phyloP scores from a whole-genome alignment of 2,888 invertebrate genomes.

The Lypha dubia region DNA sequence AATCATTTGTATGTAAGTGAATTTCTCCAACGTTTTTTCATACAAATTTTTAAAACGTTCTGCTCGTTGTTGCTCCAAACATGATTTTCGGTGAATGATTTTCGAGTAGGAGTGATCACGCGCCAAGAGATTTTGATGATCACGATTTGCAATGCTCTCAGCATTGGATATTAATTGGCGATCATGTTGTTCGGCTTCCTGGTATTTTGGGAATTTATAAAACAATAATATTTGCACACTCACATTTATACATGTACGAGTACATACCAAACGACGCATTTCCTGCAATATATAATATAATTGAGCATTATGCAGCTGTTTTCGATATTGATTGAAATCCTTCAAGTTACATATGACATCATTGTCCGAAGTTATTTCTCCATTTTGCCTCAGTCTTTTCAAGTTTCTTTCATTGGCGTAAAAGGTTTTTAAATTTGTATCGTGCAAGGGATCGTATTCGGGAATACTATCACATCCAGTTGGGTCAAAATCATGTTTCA shows the following conservation, averaged over 20 bases:
- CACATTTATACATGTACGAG: neutral
- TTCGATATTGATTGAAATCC: conserved; percentile 87
- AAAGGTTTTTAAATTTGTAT: conserved; percentile 85
- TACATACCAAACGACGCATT: conserved; percentile 75
- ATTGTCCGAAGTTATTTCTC: conserved; percentile 85
- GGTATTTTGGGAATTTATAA: neutral
- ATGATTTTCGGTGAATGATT: conserved; percentile 76
- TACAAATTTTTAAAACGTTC: conserved; percentile 69
- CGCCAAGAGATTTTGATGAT: conserved; percentile 74
- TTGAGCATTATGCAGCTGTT: conserved; percentile 85
- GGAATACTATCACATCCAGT: conserved; percentile 77
- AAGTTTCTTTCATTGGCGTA: conserved; percentile 83
- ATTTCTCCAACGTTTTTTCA: conserved; percentile 74
- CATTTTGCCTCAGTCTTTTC: conserved; percentile 84
- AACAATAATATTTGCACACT: neutral
- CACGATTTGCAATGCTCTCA: conserved; percentile 79
- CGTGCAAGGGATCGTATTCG: conserved; percentile 86
- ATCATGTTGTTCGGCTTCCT: conserved; percentile 79
- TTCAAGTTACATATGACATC: conserved; percentile 86
- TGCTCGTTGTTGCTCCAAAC: conserved; percentile 73
- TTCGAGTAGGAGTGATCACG: conserved; percentile 76
- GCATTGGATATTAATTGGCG: conserved; percentile 79
- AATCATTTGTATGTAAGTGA: conserved; percentile 75
- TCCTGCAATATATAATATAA: conserved; percentile 84
- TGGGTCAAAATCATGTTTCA: conserved; percentile 79